These are phyloP conservation scores for Psix sp. DNA, from an alignment of 1,140 invertebrate species.

Conservation along the genomic window DNA sequence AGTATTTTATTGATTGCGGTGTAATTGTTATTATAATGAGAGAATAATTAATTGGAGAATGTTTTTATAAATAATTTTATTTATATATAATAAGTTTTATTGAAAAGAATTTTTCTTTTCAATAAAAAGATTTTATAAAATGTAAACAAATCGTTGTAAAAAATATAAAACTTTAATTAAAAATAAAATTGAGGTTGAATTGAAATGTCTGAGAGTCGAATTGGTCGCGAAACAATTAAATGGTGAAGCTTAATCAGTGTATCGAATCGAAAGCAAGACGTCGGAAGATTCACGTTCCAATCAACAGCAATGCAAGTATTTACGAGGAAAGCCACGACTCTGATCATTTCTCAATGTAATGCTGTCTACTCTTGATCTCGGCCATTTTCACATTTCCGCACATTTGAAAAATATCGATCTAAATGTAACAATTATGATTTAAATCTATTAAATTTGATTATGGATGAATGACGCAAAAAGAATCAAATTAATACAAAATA, in stretches of 20 bases:
- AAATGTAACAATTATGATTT: too few species aligned
- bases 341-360: conserved; percentile 62
- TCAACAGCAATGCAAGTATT: conserved; percentile 62
- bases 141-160: not conserved
- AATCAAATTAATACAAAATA: too few species aligned
- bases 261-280: conserved; percentile 54
- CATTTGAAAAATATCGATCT: too few species aligned
- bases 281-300: conserved; percentile 64
- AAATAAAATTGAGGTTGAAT: conserved; percentile 35
- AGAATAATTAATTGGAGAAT: too few species aligned
- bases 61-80: too few species aligned
- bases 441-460: too few species aligned
- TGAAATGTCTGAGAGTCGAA: conserved; percentile 50
- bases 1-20: too few species aligned
- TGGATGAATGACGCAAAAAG: too few species aligned
- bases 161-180: conserved; percentile 18
- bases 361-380: conserved; percentile 27
- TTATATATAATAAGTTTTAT: too few species aligned
- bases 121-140: not conserved
- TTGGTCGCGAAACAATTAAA: conserved; percentile 66
- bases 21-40: too few species aligned
- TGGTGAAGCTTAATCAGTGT: conserved; percentile 62
- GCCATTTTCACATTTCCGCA: conserved; percentile 15
- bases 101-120: too few species aligned
- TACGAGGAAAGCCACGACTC: conserved; percentile 62